Percentiles rank a stretch among this genome's conserved stretches.
phyloP scores from a whole-genome alignment of 2,888 invertebrate genomes.

The Pasiphila rectangulata region DNA sequence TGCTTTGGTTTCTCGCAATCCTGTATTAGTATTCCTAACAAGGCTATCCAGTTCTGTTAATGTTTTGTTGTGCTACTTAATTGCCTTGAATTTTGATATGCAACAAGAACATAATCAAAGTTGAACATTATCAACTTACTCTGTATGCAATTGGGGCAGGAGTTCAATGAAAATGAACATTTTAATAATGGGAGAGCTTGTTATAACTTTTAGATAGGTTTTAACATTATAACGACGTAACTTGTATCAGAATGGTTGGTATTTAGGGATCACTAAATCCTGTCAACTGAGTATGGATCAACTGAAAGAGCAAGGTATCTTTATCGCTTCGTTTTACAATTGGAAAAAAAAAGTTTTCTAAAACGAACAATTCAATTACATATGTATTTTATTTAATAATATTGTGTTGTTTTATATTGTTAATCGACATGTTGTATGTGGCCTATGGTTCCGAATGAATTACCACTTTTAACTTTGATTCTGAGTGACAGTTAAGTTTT shows the following conservation, averaged over 20 bases:
- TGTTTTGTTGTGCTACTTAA: neutral
- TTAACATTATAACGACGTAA: neutral
- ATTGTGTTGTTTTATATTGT: too few species aligned
- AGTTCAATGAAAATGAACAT: conserved; percentile 27
- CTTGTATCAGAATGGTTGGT: neutral
- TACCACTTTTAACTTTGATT: too few species aligned
- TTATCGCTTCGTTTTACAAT: too few species aligned
- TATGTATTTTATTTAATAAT: too few species aligned
- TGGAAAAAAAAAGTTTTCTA: too few species aligned
- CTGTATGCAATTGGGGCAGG: conserved; percentile 22
- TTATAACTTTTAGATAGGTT: conserved; percentile 21
- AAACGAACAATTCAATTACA: too few species aligned
- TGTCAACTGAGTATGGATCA: too few species aligned
- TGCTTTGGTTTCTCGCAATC: neutral
- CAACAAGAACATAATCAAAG: conserved; percentile 1
- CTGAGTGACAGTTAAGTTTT: too few species aligned
- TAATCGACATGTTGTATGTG: too few species aligned
- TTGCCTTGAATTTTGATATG: neutral
- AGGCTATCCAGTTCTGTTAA: neutral
- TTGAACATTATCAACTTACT: conserved; percentile 6
- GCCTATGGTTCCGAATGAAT: too few species aligned
- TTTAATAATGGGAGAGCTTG: conserved; percentile 28
- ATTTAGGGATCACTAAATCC: too few species aligned
- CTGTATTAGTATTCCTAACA: neutral
- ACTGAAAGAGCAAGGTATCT: too few species aligned